phyloP scores from a whole-genome alignment of 2,888 invertebrate genomes.

The Drosophila multiciliata region DNA sequence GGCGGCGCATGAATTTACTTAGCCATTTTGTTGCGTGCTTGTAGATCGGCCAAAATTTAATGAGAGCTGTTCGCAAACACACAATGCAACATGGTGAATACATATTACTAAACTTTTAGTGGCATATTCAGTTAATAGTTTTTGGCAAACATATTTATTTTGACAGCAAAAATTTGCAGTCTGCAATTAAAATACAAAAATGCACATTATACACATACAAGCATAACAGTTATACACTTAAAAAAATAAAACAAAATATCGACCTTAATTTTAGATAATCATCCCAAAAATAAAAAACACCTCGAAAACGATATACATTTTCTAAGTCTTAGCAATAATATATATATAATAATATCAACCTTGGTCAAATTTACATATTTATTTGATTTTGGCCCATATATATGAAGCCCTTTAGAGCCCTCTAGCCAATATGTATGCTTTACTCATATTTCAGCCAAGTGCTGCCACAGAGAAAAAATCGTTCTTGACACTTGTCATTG shows the following conservation, averaged over 20 bases:
- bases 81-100: not conserved
- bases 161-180: constrained; percentile 7
- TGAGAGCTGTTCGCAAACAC: not conserved
- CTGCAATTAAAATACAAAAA: constrained; percentile 8
- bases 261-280: not conserved
- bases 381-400: not conserved
- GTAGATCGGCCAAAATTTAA: constrained; percentile 18
- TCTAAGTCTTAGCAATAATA: not conserved
- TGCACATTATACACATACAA: not conserved
- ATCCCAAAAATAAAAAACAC: not conserved
- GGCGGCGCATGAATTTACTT: constrained; percentile 27
- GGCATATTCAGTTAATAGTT: constrained; percentile 2
- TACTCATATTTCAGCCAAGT: not conserved
- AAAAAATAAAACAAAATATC: not conserved
- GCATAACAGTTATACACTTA: not conserved
- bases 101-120: not conserved
- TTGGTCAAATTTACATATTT: not conserved
- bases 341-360: constrained; percentile 3
- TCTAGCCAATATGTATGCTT: not conserved
- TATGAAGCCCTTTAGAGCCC: not conserved
- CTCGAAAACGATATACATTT: not conserved
- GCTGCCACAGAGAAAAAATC: not conserved
- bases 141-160: constrained; percentile 28
- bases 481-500: not conserved
- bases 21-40: constrained; percentile 17